A percentile compares a stretch with the other conserved stretches of the same genome.
These are phyloP conservation scores for Tarsius wallacei DNA, from an alignment of 2,797 vertebrate genomes.

Conservation along the genomic window DNA sequence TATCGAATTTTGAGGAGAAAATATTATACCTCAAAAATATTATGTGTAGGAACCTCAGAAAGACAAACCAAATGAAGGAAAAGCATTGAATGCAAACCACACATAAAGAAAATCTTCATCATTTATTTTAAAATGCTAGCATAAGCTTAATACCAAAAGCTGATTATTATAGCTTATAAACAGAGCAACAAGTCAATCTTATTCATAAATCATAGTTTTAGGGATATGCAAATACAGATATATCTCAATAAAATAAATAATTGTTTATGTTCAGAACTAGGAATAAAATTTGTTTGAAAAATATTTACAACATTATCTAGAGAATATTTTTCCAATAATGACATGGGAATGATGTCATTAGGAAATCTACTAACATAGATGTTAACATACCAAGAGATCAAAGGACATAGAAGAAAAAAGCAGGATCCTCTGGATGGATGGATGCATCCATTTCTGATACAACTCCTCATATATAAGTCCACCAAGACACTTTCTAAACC, in stretches of 20 bases:
- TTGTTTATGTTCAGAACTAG: background rate
- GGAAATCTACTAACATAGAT: background rate
- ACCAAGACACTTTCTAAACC: background rate
- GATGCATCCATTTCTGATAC: background rate
- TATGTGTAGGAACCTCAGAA: background rate
- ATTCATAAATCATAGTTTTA: background rate
- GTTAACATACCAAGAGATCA: background rate
- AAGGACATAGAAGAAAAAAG: background rate
- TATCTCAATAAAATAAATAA: background rate
- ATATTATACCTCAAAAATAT: background rate
- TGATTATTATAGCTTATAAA: background rate
- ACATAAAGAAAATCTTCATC: background rate
- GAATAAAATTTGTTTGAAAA: background rate
- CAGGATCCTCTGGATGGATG: background rate
- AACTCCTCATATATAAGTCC: fast-evolving
- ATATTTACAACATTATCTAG: background rate
- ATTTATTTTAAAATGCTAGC: background rate
- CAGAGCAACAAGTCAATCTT: background rate
- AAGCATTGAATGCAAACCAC: background rate
- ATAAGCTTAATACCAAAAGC: background rate
- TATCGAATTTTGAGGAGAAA: background rate
- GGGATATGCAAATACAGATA: background rate
- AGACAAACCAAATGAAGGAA: background rate
- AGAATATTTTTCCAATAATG: background rate
- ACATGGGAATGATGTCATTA: background rate